Evolutionary conservation across 2,797 vertebrate species (phyloP).

Genomic region (Emys orbicularis): DNA sequence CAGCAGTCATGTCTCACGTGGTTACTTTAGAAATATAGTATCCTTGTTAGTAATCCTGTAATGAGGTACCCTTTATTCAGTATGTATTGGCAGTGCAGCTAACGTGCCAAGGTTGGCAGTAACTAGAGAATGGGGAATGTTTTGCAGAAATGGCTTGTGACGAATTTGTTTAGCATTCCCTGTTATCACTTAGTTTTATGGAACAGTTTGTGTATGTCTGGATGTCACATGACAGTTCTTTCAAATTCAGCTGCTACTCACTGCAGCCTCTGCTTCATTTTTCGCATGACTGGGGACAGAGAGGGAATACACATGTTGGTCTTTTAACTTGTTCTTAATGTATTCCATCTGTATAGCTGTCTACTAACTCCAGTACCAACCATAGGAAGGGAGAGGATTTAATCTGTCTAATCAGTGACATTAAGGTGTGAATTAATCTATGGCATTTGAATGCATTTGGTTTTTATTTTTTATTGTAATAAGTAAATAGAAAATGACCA

Average conservation of each 20-base stretch:
- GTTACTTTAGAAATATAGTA: not conserved
- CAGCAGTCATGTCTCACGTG: not conserved
- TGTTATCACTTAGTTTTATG: not conserved
- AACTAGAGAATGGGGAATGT: not conserved
- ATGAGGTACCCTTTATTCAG: not conserved
- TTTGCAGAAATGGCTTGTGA: constrained; percentile 14
- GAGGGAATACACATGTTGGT: not conserved
- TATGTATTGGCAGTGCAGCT: not conserved
- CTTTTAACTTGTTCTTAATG: not conserved
- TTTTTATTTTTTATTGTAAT: not conserved
- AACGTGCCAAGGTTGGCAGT: not conserved
- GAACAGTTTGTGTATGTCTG: not conserved
- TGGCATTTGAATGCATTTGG: not conserved
- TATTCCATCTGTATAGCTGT: not conserved
- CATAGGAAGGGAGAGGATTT: not conserved
- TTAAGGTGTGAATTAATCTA: not conserved
- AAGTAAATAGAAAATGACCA: not conserved
- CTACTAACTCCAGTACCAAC: not conserved
- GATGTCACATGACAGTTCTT: constrained; percentile 21
- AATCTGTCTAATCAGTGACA: not conserved
- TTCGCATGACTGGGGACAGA: not conserved
- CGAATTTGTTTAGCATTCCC: constrained; percentile 17
- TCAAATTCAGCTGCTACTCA: not conserved
- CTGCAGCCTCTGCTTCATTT: not conserved
- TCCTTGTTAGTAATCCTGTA: not conserved